Base-by-base conservation (phyloP, 2,797 vertebrate genomes). In the Tadarida brasiliensis region DNA sequence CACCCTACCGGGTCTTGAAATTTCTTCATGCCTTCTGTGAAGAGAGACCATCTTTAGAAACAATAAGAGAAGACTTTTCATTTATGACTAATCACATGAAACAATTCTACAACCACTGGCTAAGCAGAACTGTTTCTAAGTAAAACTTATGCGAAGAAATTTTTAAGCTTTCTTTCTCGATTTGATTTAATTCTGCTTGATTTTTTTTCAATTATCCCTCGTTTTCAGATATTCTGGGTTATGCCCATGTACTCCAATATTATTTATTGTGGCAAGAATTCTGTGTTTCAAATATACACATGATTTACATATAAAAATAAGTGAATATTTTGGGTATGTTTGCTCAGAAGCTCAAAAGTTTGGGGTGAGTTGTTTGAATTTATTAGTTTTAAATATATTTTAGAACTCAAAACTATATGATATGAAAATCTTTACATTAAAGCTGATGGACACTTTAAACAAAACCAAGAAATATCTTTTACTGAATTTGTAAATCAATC, bases 181-280 rank as follows among this genome's bases (percentile, higher is more conserved):
- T 87, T 87, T 87, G 51, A 87, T 70, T 87, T 67, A 90, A 77
- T 91, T 93, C 39, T 89, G 39, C 28, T 94, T 93, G 54, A 85
- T 95, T 93, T 96, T 93, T 96, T 96, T 94, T 77, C n/a, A 83
- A 9, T 90, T 94, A 59, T 73, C 24, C 12, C 12, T 73, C 11
- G 87, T 81, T 88, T 94, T 95, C 10, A 11, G 22, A 51, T 80
- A 87, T 49, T 92, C 9, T 92, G 70, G 70, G 9, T 74, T 89
- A 47, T 65, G 35, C 16, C 56, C 70, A 19, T 81, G 20, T 82
- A 77, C 54, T 93, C n/a, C 93, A 81, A 68, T 92, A 87, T 86
- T 59, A 70, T 63, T 96, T 91, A 80, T 77, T 81, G 24, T 61
- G 30, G 20, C 20, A 93, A 78, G 54, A 95, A 71, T 70, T 89